These are phyloP conservation scores for Ochotona curzoniae DNA, from an alignment of 2,113 vertebrate species.

Conservation along the genomic window DNA sequence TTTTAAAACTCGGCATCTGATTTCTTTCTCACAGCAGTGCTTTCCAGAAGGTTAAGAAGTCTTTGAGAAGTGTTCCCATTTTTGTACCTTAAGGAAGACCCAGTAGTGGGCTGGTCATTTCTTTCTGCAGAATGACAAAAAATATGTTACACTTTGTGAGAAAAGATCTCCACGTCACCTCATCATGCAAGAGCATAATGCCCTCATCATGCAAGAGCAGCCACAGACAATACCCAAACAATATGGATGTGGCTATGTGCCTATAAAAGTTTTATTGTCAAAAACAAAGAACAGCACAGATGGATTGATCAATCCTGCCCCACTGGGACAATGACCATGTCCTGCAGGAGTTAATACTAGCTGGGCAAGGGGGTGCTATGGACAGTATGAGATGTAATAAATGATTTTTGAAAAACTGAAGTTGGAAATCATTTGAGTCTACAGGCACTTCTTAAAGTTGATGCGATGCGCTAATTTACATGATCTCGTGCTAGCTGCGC, in stretches of 20 bases:
- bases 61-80: conserved; percentile 22
- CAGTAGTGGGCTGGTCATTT: neutral
- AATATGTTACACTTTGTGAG: conserved; percentile 49
- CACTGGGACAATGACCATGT: neutral
- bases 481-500: neutral
- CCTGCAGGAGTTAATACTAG: neutral
- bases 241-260: neutral
- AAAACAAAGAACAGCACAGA: neutral
- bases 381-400: neutral
- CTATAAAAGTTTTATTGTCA: conserved; percentile 63
- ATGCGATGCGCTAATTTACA: neutral
- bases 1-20: conserved; percentile 60
- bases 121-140: conserved; percentile 19
- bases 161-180: neutral
- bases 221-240: neutral
- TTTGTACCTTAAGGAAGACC: conserved; percentile 8
- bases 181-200: conserved; percentile 38
- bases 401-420: conserved; percentile 27
- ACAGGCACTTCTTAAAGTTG: neutral
- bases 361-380: neutral
- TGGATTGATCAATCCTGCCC: neutral
- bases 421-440: neutral
- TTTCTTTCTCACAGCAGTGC: conserved; percentile 44
- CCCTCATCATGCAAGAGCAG: neutral
- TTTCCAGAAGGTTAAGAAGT: conserved; percentile 54